Base-by-base conservation (phyloP, 92 coral and sea anemone genomes). In the Epizoanthus scotinus region DNA sequence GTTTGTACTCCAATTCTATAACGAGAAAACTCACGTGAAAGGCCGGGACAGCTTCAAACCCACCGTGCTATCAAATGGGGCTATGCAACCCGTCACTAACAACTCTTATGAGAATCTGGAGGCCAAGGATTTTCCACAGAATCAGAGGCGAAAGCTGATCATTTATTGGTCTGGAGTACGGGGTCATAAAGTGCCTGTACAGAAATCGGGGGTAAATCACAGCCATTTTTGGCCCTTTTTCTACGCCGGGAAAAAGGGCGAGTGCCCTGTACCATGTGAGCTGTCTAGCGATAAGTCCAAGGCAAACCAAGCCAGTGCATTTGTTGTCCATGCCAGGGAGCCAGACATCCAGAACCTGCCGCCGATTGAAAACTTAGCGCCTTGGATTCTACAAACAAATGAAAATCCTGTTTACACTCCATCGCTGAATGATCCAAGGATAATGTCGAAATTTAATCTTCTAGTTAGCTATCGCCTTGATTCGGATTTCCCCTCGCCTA, bases 161-260 rank as follows among this genome's bases (percentile, higher is more conserved):
- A 10, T 95, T 20, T 93, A 95, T 62, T 95, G 99, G 98, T 90
- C 96, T 1, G 94, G 95, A 3, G 96, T 87, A 0, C 77, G 94
- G 20, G 91, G 94, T 38, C 91, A 85, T 62, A 93, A 87, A 36
- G 95, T 94, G 18, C 94, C 96, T 0, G 94, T 95, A 0, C 97
- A 95, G 61, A 85, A 86, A 40, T 49, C 94, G 3, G 92, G 82
- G 40, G 89, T 93, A 12, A 93, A 93, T 63, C 97, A 93, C 83
- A 78, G 90, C 56, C 92, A 93, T 64, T 93, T 90, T 71, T 96
- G 99, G 99, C 99, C 99, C 0, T 96, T 91, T 86, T 96, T 96
- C 85, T 96, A 87, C 86, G 94, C 97, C 12, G 99, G 99, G 13
- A 77, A 87, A 14, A 92, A 90, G 17, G 91, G 86, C 28, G 86